Percentiles rank a stretch among this genome's conserved stretches.
Conservation (phyloP, 1,140 invertebrate genomes). For the Mya arenaria region DNA sequence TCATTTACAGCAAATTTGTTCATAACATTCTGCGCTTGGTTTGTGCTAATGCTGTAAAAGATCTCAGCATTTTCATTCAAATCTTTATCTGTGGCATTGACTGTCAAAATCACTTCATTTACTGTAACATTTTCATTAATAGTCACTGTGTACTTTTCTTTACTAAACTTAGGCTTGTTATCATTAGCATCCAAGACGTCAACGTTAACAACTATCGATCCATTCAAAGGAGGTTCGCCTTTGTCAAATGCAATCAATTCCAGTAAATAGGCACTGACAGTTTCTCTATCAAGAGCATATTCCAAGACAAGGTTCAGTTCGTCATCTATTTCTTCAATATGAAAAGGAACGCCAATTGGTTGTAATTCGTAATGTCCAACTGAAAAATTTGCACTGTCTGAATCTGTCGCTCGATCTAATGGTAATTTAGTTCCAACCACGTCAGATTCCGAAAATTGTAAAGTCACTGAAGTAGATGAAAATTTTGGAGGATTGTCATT, state of each 20-base stretch:
- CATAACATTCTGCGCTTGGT: slow-evolving; percentile 94
- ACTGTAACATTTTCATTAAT: slow-evolving; percentile 58
- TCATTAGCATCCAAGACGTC: slow-evolving; percentile 69
- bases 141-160: slow-evolving; percentile 55
- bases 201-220: slow-evolving; percentile 84
- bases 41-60: slow-evolving; percentile 87
- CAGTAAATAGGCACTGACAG: slow-evolving; percentile 90
- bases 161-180: slow-evolving; percentile 88
- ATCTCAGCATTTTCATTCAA: slow-evolving; percentile 70
- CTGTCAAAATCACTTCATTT: slow-evolving; percentile 58
- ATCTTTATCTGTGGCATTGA: slow-evolving; percentile 69
- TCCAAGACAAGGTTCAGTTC: slow-evolving; percentile 82
- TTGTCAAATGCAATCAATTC: slow-evolving; percentile 94
- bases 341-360: slow-evolving; percentile 86
- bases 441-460: slow-evolving; percentile 63
- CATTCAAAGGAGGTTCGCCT: slow-evolving; percentile 87
- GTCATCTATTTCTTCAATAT: slow-evolving; percentile 86
- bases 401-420: slow-evolving; percentile 85
- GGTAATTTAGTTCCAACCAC: slow-evolving; percentile 45
- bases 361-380: slow-evolving; percentile 82
- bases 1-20: slow-evolving; percentile 90
- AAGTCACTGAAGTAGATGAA: slow-evolving; percentile 84
- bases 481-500: slow-evolving; percentile 87
- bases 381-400: slow-evolving; percentile 91
- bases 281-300: slow-evolving; percentile 92